These are phyloP conservation scores for Dendrolimus kikuchii DNA, from an alignment of 1,140 invertebrate genomes.

Conservation along the genomic window DNA sequence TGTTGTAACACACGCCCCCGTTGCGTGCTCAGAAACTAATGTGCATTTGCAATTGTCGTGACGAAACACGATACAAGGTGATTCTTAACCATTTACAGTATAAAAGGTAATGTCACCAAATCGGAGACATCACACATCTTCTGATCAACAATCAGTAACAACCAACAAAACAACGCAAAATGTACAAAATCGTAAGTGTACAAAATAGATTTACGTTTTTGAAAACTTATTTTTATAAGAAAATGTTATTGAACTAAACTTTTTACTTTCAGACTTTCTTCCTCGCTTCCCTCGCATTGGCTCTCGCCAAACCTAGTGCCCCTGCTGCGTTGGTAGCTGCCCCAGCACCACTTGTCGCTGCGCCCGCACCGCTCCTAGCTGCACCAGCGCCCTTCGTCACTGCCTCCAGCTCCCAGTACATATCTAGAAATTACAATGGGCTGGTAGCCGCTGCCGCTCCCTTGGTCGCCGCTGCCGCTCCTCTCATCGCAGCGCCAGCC, in stretches of 20 bases:
- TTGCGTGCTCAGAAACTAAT: slow-evolving; percentile 53
- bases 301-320: slow-evolving; percentile 52
- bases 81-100: slow-evolving; percentile 50
- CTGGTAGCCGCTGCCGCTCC: slow-evolving; percentile 53
- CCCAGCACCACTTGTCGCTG: slow-evolving; percentile 38
- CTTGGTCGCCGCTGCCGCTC: slow-evolving; percentile 36
- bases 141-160: slow-evolving; percentile 37
- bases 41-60: slow-evolving; percentile 36
- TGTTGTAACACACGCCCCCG: slow-evolving; percentile 45
- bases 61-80: slow-evolving; percentile 64
- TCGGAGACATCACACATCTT: slow-evolving; percentile 40
- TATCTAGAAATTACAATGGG: slow-evolving; percentile 76
- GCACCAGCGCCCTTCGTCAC: slow-evolving; percentile 75
- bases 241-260: slow-evolving; percentile 3
- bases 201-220: not conserved
- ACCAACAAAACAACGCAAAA: slow-evolving; percentile 32
- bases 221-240: not conserved
- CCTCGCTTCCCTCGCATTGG: slow-evolving; percentile 42
- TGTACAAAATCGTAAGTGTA: slow-evolving; percentile 55
- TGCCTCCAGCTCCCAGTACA: slow-evolving; percentile 76
- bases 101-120: slow-evolving; percentile 60
- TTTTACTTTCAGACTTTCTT: slow-evolving; percentile 43
- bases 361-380: slow-evolving; percentile 35
- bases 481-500: slow-evolving; percentile 38
- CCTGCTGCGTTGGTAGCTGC: slow-evolving; percentile 53